Conservation (phyloP, 2,888 invertebrate species). For the Leptopilina myrica region DNA sequence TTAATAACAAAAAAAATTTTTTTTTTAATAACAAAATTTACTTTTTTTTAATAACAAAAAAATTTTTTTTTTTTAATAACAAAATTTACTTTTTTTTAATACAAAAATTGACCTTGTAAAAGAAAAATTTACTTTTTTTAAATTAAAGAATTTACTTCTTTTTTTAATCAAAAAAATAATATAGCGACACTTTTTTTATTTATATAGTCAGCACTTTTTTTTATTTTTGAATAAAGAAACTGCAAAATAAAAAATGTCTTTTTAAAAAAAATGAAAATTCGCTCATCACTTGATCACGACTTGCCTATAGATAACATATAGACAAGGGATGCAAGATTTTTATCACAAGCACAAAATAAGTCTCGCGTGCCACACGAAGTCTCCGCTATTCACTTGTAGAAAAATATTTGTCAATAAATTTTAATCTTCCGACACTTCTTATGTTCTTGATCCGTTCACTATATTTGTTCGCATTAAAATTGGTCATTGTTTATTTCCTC, state of each 20-base stretch:
- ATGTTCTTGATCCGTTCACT: neutral
- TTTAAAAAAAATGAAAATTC: neutral
- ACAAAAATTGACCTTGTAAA: too few relatives aligned
- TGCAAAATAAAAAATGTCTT: neutral
- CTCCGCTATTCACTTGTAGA: too few relatives aligned
- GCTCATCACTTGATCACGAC: constrained; percentile 1
- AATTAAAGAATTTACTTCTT: neutral
- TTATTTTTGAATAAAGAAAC: neutral
- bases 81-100: too few relatives aligned
- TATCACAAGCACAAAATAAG: neutral
- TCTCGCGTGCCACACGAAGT: neutral
- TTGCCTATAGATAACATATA: constrained; percentile 13
- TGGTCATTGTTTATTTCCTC: too few relatives aligned
- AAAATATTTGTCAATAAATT: too few relatives aligned
- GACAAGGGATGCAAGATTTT: constrained; percentile 15
- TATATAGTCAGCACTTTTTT: neutral
- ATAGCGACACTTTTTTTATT: neutral
- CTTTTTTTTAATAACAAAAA: too few relatives aligned
- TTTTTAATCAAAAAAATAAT: neutral
- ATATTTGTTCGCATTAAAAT: too few relatives aligned
- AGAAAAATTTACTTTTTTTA: neutral
- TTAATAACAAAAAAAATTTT: too few relatives aligned
- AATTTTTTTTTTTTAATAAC: too few relatives aligned
- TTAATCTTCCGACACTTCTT: neutral
- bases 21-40: too few relatives aligned